phyloP scores from a whole-genome alignment of 2,888 invertebrate species.

The Apamea sordens region DNA sequence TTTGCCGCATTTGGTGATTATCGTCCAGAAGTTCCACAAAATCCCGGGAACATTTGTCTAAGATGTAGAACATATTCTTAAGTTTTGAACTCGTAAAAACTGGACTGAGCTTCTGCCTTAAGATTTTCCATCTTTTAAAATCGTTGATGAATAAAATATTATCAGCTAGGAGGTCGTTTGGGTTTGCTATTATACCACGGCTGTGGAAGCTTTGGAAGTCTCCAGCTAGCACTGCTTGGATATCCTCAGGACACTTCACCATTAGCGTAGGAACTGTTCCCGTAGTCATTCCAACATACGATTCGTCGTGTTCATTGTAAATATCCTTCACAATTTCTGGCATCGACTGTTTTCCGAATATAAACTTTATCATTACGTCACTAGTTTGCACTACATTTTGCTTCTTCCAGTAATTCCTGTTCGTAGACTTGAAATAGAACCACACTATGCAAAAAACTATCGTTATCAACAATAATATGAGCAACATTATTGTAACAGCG shows the following conservation, averaged over 20 bases:
- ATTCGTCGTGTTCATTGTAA: constrained; percentile 73
- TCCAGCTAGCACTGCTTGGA: constrained; percentile 76
- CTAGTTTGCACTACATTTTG: constrained; percentile 73
- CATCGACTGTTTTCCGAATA: constrained; percentile 73
- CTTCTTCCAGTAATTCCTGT: constrained; percentile 79
- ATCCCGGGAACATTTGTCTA: constrained; percentile 78
- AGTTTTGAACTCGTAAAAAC: constrained; percentile 81
- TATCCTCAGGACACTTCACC: constrained; percentile 76
- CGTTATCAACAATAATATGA: constrained; percentile 56
- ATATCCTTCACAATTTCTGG: constrained; percentile 76
- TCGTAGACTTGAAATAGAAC: constrained; percentile 43
- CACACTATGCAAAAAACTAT: constrained; percentile 64
- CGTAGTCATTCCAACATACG: constrained; percentile 73
- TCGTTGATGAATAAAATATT: constrained; percentile 79
- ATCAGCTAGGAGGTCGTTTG: constrained; percentile 77
- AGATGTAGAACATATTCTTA: constrained; percentile 82
- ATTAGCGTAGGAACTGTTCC: constrained; percentile 75
- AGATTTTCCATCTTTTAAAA: constrained; percentile 79
- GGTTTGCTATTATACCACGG: constrained; percentile 75
- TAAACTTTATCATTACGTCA: constrained; percentile 72
- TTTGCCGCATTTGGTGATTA: constrained; percentile 65
- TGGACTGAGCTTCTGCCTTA: constrained; percentile 82
- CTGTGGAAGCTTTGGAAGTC: constrained; percentile 79
- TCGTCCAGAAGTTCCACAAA: constrained; percentile 75
- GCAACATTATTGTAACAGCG: constrained; percentile 58